Conservation (phyloP, 2,888 invertebrate species). For the Belgica antarctica region DNA sequence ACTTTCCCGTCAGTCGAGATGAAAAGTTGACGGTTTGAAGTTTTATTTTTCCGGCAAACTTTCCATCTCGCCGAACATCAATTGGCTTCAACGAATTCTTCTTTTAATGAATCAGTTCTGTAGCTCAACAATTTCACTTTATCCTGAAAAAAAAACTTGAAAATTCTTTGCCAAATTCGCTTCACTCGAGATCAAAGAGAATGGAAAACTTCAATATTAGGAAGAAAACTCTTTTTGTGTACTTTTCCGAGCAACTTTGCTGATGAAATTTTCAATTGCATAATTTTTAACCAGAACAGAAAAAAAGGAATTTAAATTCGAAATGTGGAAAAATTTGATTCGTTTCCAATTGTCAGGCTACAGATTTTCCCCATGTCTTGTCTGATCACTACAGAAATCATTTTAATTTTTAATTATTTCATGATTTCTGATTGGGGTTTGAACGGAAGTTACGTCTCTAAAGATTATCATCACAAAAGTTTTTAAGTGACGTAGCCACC, state of each 20-base stretch:
- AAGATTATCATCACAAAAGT: too few species aligned
- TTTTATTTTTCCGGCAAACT: neutral
- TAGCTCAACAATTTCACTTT: conserved; percentile 55
- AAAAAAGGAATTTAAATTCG: neutral
- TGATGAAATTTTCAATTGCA: too few species aligned
- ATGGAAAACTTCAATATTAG: too few species aligned
- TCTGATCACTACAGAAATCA: neutral
- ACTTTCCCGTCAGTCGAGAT: neutral
- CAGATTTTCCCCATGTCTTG: conserved; percentile 46
- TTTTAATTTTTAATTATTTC: neutral
- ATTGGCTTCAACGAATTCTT: neutral
- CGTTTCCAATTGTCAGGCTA: conserved; percentile 50
- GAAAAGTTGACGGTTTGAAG: neutral
- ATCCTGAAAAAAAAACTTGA: conserved; percentile 47
- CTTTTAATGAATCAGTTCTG: conserved; percentile 49
- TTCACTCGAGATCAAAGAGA: too few species aligned
- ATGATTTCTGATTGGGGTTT: neutral
- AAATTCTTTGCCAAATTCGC: conserved; percentile 49
- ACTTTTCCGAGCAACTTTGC: too few species aligned
- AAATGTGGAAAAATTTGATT: neutral
- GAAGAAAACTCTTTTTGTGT: too few species aligned
- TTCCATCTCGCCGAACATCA: neutral
- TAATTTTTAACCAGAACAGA: conserved; percentile 35
- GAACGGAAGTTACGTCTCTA: too few species aligned
- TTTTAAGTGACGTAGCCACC: too few species aligned